Evolutionary conservation across 2,888 invertebrate species (phyloP).

Genomic region (Emmelina monodactyla): DNA sequence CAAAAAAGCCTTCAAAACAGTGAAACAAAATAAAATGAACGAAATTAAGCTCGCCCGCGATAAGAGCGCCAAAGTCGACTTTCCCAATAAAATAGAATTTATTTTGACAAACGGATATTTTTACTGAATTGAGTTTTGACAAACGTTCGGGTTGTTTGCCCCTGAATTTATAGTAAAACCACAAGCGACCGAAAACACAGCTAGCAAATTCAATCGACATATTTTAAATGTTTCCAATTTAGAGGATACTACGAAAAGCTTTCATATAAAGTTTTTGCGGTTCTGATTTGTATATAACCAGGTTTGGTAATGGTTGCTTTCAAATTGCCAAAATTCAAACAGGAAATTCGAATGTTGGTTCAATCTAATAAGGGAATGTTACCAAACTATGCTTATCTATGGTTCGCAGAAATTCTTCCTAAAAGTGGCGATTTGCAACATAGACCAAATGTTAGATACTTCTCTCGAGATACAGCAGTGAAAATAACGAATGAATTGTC

Average conservation of each 20-base stretch:
- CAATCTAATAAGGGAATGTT: too few relatives aligned
- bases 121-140: neutral
- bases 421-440: too few relatives aligned
- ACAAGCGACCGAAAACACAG: too few relatives aligned
- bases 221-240: neutral
- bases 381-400: too few relatives aligned
- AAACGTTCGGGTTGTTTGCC: neutral
- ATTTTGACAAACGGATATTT: neutral
- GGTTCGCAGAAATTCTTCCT: too few relatives aligned
- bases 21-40: too few relatives aligned
- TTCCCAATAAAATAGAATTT: neutral
- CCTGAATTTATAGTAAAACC: conserved; percentile 1
- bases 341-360: neutral
- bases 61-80: neutral
- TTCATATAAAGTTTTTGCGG: neutral
- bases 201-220: neutral
- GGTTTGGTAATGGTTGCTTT: neutral
- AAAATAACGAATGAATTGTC: too few relatives aligned
- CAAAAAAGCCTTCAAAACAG: too few relatives aligned
- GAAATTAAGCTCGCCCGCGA: too few relatives aligned
- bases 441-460: too few relatives aligned
- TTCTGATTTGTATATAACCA: neutral
- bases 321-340: neutral
- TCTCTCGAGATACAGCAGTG: too few relatives aligned
- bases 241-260: neutral